Percentiles rank a stretch among this genome's conserved stretches.
These are phyloP conservation scores for Petrolisthes cinctipes DNA, from an alignment of 2,888 invertebrate genomes.

Conservation along the genomic window DNA sequence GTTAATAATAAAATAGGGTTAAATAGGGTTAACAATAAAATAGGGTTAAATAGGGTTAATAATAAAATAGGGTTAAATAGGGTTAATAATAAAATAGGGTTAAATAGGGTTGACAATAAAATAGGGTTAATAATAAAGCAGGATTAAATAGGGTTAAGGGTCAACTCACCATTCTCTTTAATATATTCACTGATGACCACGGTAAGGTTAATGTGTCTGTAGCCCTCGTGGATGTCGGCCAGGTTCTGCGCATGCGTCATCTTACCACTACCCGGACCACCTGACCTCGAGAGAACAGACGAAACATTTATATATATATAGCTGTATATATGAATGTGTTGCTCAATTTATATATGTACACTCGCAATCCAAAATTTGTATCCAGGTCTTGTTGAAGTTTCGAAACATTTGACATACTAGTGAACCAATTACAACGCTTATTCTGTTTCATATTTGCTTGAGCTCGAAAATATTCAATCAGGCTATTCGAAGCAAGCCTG, in stretches of 20 bases:
- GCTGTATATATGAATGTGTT: no score
- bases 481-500: no score
- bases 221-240: constrained; percentile 63
- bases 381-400: no score
- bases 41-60: not conserved
- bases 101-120: not conserved
- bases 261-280: constrained; percentile 65
- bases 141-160: constrained; percentile 10
- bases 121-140: not conserved
- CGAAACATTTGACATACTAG: no score
- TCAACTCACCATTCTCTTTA: constrained; percentile 61
- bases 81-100: not conserved
- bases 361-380: no score
- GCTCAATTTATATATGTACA: no score
- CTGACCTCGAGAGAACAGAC: not conserved
- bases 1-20: not conserved
- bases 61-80: constrained; percentile 6
- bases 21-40: constrained; percentile 13
- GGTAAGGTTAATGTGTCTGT: constrained; percentile 63
- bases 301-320: no score
- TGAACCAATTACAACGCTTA: no score
- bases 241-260: constrained; percentile 65
- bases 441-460: no score
- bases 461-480: no score
- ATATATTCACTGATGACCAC: constrained; percentile 64